phyloP scores from a whole-genome alignment of 2,888 invertebrate species.

The Dryadula phaetusa region DNA sequence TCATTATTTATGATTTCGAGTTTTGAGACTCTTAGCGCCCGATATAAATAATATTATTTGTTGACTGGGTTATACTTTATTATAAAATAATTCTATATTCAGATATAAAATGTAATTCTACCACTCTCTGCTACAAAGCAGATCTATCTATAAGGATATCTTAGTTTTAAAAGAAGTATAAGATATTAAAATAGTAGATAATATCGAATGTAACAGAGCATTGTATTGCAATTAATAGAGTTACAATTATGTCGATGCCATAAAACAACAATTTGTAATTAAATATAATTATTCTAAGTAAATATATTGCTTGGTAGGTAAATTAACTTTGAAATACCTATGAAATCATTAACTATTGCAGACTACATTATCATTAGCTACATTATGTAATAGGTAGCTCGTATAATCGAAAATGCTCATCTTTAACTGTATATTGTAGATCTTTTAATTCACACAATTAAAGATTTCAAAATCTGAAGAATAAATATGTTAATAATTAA shows the following conservation, averaged over 20 bases:
- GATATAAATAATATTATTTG: not conserved
- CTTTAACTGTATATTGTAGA: no score
- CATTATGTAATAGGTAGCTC: not conserved
- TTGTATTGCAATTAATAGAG: not conserved
- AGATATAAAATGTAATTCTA: no score
- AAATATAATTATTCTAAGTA: not conserved
- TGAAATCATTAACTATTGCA: not conserved
- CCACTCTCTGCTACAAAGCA: no score
- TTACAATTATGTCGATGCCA: not conserved
- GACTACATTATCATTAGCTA: not conserved
- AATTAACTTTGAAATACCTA: constrained; percentile 6
- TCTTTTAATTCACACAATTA: no score
- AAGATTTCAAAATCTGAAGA: no score
- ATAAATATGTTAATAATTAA: no score
- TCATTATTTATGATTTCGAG: constrained; percentile 16
- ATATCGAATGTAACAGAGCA: not conserved
- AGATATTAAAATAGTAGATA: not conserved
- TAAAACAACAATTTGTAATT: constrained; percentile 1
- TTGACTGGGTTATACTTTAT: not conserved
- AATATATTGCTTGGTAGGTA: not conserved
- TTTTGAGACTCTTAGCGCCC: not conserved
- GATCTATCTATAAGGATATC: no score
- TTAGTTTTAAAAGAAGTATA: no score
- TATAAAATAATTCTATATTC: not conserved
- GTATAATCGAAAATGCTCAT: no score